Conservation (phyloP, 2,888 invertebrate genomes). For the Synergus umbraculus region DNA sequence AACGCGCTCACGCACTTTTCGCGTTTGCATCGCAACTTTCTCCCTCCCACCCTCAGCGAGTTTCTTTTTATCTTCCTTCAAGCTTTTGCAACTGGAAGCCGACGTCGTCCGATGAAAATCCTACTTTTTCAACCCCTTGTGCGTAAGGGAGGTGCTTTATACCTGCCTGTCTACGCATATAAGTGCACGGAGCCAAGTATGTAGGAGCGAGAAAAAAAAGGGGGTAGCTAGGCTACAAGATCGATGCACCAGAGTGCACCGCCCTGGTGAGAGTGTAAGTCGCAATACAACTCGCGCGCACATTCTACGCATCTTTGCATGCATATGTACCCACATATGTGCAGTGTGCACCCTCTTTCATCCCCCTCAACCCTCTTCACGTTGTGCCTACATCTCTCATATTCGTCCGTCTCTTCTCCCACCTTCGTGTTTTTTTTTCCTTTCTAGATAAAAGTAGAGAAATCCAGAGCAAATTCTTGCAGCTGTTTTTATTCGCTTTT, state of each 20-base stretch:
- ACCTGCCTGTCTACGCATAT: constrained; percentile 68
- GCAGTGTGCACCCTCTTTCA: constrained; percentile 61
- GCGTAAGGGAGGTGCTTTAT: constrained; percentile 64
- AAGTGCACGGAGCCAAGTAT: constrained; percentile 67
- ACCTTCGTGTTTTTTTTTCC: neutral
- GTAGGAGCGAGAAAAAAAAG: constrained; percentile 61
- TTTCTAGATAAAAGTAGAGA: neutral
- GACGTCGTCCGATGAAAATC: constrained; percentile 61
- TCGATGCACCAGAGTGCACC: constrained; percentile 76
- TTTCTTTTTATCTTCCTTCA: constrained; percentile 33
- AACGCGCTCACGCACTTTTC: constrained; percentile 63
- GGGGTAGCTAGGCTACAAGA: constrained; percentile 72
- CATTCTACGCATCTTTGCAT: constrained; percentile 74
- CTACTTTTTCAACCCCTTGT: constrained; percentile 64
- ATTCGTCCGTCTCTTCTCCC: constrained; percentile 45
- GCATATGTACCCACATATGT: constrained; percentile 60
- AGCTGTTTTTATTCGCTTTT: neutral
- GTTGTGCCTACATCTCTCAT: constrained; percentile 20
- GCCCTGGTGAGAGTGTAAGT: constrained; percentile 70
- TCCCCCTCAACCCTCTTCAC: constrained; percentile 61
- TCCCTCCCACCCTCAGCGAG: constrained; percentile 50
- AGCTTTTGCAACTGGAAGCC: constrained; percentile 47
- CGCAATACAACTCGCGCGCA: constrained; percentile 60
- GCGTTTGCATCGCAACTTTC: constrained; percentile 51
- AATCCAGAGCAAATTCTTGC: neutral